Conservation (phyloP, 2,888 invertebrate genomes). For the Aspidiotus rigidus region DNA sequence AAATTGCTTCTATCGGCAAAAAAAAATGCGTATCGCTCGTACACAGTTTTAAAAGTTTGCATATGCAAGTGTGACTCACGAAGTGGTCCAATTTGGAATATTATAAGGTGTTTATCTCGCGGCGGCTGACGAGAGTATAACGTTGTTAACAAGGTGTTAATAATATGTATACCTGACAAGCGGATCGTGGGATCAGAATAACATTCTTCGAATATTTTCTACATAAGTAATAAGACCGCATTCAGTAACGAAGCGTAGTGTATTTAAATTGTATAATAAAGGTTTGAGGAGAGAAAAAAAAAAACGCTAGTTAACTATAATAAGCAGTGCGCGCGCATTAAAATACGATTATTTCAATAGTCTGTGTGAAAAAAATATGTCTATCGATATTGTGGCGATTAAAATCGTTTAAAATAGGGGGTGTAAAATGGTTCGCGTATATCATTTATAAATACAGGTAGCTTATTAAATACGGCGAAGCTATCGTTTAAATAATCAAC, state of each 20-base stretch:
- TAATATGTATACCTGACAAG: slow-evolving; percentile 19
- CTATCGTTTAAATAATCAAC: not conserved
- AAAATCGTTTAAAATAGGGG: not conserved
- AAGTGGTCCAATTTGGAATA: slow-evolving; percentile 19
- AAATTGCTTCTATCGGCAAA: no score
- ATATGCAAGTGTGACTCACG: not conserved
- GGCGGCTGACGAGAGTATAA: slow-evolving; percentile 12
- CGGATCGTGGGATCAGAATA: slow-evolving; percentile 29
- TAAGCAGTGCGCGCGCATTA: slow-evolving; percentile 24
- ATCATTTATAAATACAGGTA: not conserved
- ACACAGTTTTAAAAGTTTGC: no score
- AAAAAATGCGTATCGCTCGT: no score
- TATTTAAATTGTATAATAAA: no score
- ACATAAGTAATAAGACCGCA: slow-evolving; percentile 15
- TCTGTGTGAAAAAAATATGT: slow-evolving; percentile 2
- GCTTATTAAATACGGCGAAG: not conserved
- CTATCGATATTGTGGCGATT: not conserved
- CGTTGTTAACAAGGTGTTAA: slow-evolving; percentile 32
- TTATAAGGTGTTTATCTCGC: slow-evolving; percentile 9
- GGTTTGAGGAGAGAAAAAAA: no score
- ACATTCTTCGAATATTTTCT: slow-evolving; percentile 27
- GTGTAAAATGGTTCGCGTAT: not conserved
- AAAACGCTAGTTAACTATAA: not conserved
- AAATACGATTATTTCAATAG: slow-evolving; percentile 3
- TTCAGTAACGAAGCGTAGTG: not conserved